phyloP scores from a whole-genome alignment of 2,113 vertebrate genomes.

The Scartelaos histophorus region DNA sequence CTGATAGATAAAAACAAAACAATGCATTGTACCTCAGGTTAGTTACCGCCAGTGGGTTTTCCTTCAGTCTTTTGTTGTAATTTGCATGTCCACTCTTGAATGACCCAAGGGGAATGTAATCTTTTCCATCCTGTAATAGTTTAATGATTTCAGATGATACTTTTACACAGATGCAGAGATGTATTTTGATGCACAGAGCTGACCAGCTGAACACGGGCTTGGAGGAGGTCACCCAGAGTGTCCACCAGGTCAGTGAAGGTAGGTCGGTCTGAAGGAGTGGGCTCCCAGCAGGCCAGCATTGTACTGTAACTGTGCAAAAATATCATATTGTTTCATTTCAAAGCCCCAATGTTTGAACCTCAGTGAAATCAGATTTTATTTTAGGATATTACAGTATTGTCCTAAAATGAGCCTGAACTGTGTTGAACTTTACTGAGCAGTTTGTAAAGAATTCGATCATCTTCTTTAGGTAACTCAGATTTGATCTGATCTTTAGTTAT shows the following conservation, averaged over 20 bases:
- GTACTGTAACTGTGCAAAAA: slow-evolving; percentile 83
- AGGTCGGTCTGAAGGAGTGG: slow-evolving; percentile 82
- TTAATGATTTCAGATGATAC: neutral
- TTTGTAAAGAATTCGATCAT: neutral
- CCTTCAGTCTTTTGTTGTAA: slow-evolving; percentile 25
- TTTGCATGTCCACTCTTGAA: slow-evolving; percentile 17
- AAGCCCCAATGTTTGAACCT: slow-evolving; percentile 5
- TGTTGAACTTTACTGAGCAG: neutral
- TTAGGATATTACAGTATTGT: slow-evolving; percentile 7
- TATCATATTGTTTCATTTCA: slow-evolving; percentile 10
- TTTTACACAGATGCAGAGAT: neutral
- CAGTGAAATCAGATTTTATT: neutral
- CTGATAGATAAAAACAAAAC: neutral
- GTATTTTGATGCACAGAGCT: neutral
- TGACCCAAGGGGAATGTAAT: slow-evolving; percentile 65
- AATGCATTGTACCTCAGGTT: slow-evolving; percentile 55
- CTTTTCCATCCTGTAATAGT: slow-evolving; percentile 61
- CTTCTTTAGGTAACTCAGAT: neutral
- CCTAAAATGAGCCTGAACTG: neutral
- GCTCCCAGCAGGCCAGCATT: slow-evolving; percentile 92
- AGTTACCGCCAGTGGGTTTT: slow-evolving; percentile 58
- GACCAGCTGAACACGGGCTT: slow-evolving; percentile 88
- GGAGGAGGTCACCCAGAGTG: slow-evolving; percentile 87
- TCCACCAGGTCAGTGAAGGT: slow-evolving; percentile 85
- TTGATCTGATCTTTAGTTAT: neutral